Evolutionary conservation across 2,113 vertebrate genomes (phyloP), one percentile per base, ranked within the genome.

Genomic region (Paradoxurus hermaphroditus): DNA sequence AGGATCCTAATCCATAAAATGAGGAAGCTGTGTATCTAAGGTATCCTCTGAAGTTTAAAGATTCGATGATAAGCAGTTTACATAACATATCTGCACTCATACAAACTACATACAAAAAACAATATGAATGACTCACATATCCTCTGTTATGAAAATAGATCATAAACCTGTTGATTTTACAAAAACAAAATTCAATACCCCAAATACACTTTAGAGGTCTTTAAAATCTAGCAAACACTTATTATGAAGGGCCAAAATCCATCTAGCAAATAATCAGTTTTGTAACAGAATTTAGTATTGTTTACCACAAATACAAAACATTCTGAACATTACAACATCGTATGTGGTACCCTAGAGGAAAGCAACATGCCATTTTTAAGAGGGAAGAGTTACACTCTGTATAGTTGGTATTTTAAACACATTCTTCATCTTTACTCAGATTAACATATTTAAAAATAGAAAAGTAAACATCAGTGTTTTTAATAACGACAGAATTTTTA

Each of bases 161-260:
- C 77, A 86, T 31, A 95, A 86, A 88, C 2, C 62, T 85, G 27
- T 13, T 93, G 18, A 81, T 86, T 83, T 95, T 82, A 91, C 27
- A 91, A 89, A 97, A 81, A 87, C 59, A 85, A 79, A 92, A 90
- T 29, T 78, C 65, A 95, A 87, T 68, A 84, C 34, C 87, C 34
- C 31, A 6, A 75, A 16, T 18, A 93, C 27, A 70, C 75, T 34
- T 75, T 34, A 88, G 25, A 73, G 51, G 78, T 75, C 21, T 93
- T 81, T 92, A 90, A 90, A 93, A 65, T 75, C 72, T 75, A 87
- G 23, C 62, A 46, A 77, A 88, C 21, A 93, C 25, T 67, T 70
- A 94, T 39, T 59, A 95, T 13, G 4, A 96, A 86, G 1, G 2
- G 8, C 25, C 36, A 83, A 97, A 78, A 53, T 88, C 53, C n/a